These are phyloP conservation scores for Rhinoptilus africanus DNA, from an alignment of 2,113 vertebrate species.

Conservation along the genomic window DNA sequence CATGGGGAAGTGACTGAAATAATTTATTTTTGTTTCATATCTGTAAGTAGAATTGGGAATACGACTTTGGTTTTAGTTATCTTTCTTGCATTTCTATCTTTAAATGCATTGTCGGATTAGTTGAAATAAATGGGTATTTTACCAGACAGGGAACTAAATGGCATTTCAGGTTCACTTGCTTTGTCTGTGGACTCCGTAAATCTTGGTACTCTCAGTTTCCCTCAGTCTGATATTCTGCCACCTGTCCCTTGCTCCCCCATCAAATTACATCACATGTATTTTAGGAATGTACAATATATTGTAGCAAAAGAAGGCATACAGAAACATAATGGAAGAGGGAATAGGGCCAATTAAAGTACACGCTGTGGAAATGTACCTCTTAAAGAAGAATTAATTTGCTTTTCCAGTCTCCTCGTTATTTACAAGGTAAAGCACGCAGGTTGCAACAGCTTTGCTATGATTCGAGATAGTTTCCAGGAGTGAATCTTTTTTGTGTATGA, in stretches of 20 bases:
- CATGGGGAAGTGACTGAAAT: neutral
- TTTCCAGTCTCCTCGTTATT: neutral
- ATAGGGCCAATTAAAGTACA: neutral
- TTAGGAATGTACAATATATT: neutral
- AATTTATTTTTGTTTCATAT: neutral
- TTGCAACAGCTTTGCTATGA: neutral
- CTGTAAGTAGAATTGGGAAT: neutral
- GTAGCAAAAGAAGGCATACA: neutral
- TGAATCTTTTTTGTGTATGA: neutral
- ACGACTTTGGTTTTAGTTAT: neutral
- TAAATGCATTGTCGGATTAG: neutral
- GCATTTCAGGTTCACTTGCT: neutral
- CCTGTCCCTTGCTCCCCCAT: rapidly evolving
- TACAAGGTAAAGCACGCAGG: neutral
- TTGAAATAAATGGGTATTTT: neutral
- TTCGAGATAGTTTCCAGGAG: neutral
- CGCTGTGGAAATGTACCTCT: neutral
- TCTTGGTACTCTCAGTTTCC: neutral
- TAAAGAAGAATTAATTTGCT: neutral
- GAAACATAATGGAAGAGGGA: neutral
- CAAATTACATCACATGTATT: neutral
- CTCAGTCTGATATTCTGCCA: neutral
- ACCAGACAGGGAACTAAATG: neutral
- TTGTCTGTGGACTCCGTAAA: neutral
- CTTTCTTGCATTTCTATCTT: neutral